These are phyloP conservation scores for Lagopus muta DNA, from an alignment of 2,113 vertebrate species.

Conservation along the genomic window DNA sequence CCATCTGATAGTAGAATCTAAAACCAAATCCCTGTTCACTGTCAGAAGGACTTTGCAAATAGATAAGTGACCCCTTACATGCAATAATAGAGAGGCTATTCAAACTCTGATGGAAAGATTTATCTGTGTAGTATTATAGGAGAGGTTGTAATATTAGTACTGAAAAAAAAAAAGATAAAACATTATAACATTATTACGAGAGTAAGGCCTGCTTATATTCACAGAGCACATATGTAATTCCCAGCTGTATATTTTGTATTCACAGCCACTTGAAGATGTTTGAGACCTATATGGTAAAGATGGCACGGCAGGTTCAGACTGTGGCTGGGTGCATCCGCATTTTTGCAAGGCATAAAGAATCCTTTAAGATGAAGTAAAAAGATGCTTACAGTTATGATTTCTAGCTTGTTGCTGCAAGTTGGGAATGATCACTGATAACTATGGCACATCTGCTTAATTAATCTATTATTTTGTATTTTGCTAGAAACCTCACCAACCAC, in stretches of 20 bases:
- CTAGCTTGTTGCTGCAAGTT: not conserved
- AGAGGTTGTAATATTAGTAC: not conserved
- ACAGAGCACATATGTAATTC: not conserved
- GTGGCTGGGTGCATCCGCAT: not conserved
- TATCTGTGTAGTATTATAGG: not conserved
- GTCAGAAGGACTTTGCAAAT: not conserved
- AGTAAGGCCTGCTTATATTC: not conserved
- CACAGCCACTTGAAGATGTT: not conserved
- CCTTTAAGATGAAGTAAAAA: not conserved
- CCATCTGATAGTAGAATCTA: not conserved
- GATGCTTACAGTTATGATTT: not conserved
- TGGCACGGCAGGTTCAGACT: not conserved
- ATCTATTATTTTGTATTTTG: conserved; percentile 77
- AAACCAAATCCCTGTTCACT: not conserved
- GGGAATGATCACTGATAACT: not conserved
- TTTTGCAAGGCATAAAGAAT: not conserved
- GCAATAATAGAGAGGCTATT: not conserved
- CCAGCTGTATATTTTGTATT: not conserved
- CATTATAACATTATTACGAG: not conserved
- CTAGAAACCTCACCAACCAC: conserved; percentile 80
- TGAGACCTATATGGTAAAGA: not conserved
- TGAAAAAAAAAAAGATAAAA: too few relatives aligned
- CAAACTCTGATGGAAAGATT: not conserved
- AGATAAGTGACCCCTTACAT: not conserved
- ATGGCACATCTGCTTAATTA: conserved; percentile 43